Percentiles rank a stretch among this genome's conserved stretches.
These are phyloP conservation scores for Oscheius sp. DNA, from an alignment of 2,888 invertebrate genomes.

Conservation along the genomic window DNA sequence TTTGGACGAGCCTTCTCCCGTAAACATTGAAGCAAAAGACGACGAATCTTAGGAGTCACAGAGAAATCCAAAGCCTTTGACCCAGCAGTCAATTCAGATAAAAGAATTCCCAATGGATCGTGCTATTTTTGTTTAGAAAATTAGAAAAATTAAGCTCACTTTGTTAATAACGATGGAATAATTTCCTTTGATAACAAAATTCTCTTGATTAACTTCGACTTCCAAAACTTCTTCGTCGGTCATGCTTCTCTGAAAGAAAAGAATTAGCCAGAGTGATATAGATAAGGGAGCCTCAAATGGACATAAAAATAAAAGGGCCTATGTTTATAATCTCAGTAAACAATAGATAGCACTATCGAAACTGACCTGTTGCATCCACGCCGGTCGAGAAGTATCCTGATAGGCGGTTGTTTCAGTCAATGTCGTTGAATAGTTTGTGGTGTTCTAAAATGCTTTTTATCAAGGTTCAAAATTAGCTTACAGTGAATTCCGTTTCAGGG, in stretches of 20 bases:
- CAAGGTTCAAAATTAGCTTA: no score
- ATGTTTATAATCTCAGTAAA: no score
- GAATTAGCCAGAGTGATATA: no score
- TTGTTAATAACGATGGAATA: slow-evolving; percentile 44
- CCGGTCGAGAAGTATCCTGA: no score
- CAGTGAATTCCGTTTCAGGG: no score
- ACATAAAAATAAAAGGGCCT: no score
- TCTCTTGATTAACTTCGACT: slow-evolving; percentile 35
- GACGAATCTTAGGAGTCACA: slow-evolving; percentile 22
- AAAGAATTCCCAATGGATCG: slow-evolving; percentile 23
- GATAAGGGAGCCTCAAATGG: no score
- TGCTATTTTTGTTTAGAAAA: not conserved
- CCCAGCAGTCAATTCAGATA: slow-evolving; percentile 5
- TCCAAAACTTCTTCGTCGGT: slow-evolving; percentile 26
- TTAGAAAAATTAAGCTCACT: not conserved
- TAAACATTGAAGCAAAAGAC: slow-evolving; percentile 15
- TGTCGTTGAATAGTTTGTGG: no score
- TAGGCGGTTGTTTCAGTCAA: no score
- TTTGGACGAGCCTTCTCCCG: slow-evolving; percentile 14
- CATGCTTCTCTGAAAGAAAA: slow-evolving; percentile 9
- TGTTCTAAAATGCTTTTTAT: not conserved
- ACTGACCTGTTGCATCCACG: not conserved
- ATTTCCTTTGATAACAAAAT: slow-evolving; percentile 42
- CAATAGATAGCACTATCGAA: no score
- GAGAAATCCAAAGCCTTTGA: slow-evolving; percentile 17